A percentile compares a stretch with the other conserved stretches of the same genome.
phyloP scores from a whole-genome alignment of 2,797 vertebrate genomes.

The Paguma larvata region DNA sequence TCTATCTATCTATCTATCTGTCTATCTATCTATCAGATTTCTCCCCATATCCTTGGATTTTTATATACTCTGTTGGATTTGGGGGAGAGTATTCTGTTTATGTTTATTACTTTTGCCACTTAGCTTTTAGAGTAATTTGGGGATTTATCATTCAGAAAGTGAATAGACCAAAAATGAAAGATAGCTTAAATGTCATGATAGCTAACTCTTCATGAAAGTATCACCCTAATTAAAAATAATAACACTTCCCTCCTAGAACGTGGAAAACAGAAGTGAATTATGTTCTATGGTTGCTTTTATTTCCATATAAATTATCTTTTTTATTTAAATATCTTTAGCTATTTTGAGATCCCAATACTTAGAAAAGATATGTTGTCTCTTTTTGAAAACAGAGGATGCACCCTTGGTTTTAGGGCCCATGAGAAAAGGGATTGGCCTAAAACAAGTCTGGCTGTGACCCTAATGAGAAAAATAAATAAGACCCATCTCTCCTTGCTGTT shows the following conservation, averaged over 20 bases:
- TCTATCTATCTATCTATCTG: too few species aligned
- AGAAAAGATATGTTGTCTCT: not conserved
- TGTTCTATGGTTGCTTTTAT: not conserved
- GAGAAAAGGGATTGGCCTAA: not conserved
- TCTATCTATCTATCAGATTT: not conserved
- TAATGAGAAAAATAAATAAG: not conserved
- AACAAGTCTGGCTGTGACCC: not conserved
- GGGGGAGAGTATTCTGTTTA: too few species aligned
- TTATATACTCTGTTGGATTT: not conserved
- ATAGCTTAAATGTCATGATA: not conserved
- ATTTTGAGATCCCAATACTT: conserved; percentile 4
- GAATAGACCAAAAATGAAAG: not conserved
- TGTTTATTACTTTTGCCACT: not conserved
- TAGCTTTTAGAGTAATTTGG: not conserved
- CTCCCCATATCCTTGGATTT: not conserved
- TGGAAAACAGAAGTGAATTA: not conserved
- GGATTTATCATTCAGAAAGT: not conserved
- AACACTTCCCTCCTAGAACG: not conserved
- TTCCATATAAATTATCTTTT: not conserved
- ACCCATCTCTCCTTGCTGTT: not conserved
- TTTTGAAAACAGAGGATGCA: not conserved
- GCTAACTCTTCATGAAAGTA: not conserved
- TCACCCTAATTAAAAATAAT: not conserved
- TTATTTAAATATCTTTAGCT: conserved; percentile 15
- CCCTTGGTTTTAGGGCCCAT: not conserved